Evolutionary conservation across 2,797 vertebrate genomes (phyloP).

Genomic region (Cheirogaleus major): DNA sequence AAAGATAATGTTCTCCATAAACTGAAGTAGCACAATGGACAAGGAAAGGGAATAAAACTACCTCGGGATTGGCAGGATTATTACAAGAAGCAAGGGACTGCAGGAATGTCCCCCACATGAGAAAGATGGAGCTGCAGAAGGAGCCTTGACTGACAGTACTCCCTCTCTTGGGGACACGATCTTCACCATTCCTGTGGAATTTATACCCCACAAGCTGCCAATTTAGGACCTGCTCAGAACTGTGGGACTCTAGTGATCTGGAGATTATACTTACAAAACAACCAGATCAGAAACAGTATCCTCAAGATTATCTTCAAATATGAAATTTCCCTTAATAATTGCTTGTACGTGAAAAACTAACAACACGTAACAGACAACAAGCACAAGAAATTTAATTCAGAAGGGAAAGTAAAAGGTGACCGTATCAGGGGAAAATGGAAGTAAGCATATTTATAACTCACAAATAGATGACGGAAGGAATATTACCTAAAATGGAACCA

Average conservation of each 20-base stretch:
- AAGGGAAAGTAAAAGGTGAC: not conserved
- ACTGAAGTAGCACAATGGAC: not conserved
- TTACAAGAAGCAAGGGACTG: not conserved
- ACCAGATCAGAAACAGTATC: not conserved
- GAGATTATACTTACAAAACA: not conserved
- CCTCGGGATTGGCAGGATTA: not conserved
- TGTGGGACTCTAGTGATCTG: not conserved
- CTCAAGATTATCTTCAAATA: not conserved
- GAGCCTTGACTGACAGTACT: fast-evolving
- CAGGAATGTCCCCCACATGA: fast-evolving
- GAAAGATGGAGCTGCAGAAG: not conserved
- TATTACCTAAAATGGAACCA: not conserved
- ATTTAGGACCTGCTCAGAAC: not conserved
- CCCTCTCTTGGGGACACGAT: fast-evolving
- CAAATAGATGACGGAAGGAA: not conserved
- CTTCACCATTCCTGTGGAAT: too few species aligned
- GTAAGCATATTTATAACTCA: not conserved
- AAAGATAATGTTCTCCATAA: not conserved
- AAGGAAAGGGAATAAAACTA: not conserved
- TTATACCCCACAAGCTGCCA: not conserved
- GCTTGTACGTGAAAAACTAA: not conserved
- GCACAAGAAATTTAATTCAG: not conserved
- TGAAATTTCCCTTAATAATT: not conserved
- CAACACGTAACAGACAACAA: not conserved
- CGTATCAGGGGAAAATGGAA: not conserved